Evolutionary conservation across 2,888 invertebrate species (phyloP), one percentile per base, ranked within the genome.

Genomic region (Pristionchus maxplancki): DNA sequence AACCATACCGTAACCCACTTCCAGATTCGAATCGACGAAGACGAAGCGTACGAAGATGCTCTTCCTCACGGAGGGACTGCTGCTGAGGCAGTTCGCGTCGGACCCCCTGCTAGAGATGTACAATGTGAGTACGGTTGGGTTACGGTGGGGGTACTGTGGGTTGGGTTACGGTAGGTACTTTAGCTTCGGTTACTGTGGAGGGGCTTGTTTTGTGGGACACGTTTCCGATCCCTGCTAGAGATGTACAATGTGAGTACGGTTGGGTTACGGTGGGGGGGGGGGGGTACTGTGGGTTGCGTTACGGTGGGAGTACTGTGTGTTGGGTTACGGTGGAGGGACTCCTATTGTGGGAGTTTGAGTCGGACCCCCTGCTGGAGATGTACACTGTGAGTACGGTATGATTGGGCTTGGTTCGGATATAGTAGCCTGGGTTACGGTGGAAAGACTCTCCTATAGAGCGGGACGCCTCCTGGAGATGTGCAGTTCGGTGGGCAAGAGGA

Each of bases 61-160:
- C 71, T 99, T 99, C 94, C 97, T 99, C 90, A 99, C 99, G 0
- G 99, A 99, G 96, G 99, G 99, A 83, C 95, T 96, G 37, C 93
- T 96, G 40, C 92, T 96, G 84, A 93, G 96, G n/a, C 96, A 98
- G 96, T 96, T 98, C 94, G 96, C 97, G 0, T 96, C 97, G 89
- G 97, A 98, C 95, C 96, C 97, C 48, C 96, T 96, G 89, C 95
- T 98, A 40, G 93, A 93, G 5, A 88, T 90, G 71, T 93, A 93
- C 87, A 91, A 92, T 83, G 93, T 93, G 48, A 58, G 84, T 48
- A n/a, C n/a, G n/a, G n/a, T n/a, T 28, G 20, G 58, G 13, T 28
- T 40, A 20, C 58, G 78, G 20, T 78, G 5, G 9, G 24, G 24
- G 53, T 67, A 11, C 67, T 5, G 9, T 62, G 48, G 9, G 6